phyloP scores from a whole-genome alignment of 2,797 vertebrate species.

The Fistularia commersonii region DNA sequence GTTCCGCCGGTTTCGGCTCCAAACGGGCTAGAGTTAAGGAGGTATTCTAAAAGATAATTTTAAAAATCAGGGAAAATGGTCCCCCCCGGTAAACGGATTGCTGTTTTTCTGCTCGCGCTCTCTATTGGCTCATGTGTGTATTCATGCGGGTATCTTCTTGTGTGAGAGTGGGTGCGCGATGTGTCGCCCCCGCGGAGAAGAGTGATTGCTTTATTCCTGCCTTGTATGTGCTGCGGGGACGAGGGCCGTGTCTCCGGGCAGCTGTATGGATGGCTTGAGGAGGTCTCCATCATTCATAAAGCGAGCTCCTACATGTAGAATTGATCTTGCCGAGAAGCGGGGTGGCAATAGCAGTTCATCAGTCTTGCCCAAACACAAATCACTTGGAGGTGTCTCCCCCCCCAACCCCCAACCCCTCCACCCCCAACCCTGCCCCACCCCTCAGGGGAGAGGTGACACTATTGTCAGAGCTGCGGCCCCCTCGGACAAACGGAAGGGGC shows the following conservation, averaged over 20 bases:
- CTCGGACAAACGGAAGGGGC: constrained; percentile 61
- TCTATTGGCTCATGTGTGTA: constrained; percentile 55
- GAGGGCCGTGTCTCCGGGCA: constrained; percentile 69
- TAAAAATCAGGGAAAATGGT: background rate
- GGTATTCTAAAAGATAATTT: too few relatives aligned
- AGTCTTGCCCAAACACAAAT: constrained; percentile 73
- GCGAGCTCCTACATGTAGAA: constrained; percentile 73
- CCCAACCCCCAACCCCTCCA: too few relatives aligned
- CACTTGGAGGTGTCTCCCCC: constrained; percentile 50
- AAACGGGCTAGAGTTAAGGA: too few relatives aligned
- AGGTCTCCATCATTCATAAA: constrained; percentile 80
- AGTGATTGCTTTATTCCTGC: constrained; percentile 75
- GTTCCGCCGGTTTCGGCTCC: too few relatives aligned
- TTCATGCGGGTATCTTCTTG: constrained; percentile 53
- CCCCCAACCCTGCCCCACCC: constrained; percentile 6
- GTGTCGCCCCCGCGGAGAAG: constrained; percentile 64
- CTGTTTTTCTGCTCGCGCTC: constrained; percentile 19
- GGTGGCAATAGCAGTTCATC: constrained; percentile 78
- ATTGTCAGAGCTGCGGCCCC: constrained; percentile 62
- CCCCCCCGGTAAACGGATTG: constrained; percentile 11
- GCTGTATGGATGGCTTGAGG: constrained; percentile 76
- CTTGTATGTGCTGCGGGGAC: constrained; percentile 67
- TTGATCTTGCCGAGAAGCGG: constrained; percentile 76
- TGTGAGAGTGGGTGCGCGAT: constrained; percentile 61
- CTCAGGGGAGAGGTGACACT: constrained; percentile 63